These are phyloP conservation scores for Ctenomys sociabilis DNA, from an alignment of 2,113 vertebrate species.

Conservation along the genomic window DNA sequence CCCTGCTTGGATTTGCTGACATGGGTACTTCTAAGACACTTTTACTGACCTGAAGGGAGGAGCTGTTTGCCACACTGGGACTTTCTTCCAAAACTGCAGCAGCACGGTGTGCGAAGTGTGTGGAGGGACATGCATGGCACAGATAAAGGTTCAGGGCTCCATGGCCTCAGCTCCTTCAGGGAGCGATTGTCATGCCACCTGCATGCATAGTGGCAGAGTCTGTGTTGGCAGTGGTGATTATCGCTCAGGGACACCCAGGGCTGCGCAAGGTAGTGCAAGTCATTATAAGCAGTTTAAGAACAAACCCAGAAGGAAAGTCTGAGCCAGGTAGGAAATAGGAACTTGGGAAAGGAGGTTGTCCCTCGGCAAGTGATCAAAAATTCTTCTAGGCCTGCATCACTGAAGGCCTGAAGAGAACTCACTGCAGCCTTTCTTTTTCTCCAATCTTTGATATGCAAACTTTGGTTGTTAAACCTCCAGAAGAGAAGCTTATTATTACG, in stretches of 20 bases:
- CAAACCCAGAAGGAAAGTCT: not conserved
- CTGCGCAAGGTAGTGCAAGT: not conserved
- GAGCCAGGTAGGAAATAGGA: not conserved
- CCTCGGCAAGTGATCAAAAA: too few species aligned
- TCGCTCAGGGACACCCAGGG: too few species aligned
- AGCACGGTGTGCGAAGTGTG: too few species aligned
- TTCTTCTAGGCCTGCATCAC: too few species aligned
- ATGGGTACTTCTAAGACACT: not conserved
- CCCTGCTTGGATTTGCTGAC: not conserved
- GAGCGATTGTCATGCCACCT: not conserved
- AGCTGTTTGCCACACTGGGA: not conserved
- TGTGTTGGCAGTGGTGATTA: not conserved
- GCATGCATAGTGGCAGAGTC: too few species aligned
- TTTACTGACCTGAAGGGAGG: not conserved
- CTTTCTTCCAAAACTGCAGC: not conserved
- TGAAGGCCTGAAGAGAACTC: not conserved
- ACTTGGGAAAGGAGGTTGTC: too few species aligned
- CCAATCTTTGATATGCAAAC: too few species aligned
- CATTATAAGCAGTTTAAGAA: not conserved
- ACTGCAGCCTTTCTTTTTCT: too few species aligned
- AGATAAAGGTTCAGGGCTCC: not conserved
- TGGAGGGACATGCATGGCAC: not conserved
- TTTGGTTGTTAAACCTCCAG: too few species aligned
- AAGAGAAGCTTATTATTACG: too few species aligned
- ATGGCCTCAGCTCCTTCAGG: not conserved